These are phyloP conservation scores for Miniopterus natalensis DNA, from an alignment of 2,113 vertebrate genomes.

Conservation along the genomic window DNA sequence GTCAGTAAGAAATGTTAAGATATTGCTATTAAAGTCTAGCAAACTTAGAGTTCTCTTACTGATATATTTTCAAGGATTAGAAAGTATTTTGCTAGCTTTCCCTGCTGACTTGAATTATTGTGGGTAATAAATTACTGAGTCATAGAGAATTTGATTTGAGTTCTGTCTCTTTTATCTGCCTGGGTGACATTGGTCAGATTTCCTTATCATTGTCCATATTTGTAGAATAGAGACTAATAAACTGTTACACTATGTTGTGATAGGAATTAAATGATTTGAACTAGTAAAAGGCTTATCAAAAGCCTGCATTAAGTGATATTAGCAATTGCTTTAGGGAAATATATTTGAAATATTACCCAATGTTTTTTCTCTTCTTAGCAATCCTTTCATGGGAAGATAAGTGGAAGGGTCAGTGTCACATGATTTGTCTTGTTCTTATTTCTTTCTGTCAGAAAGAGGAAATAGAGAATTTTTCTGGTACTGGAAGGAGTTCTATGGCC, in stretches of 20 bases:
- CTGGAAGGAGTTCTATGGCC: background rate
- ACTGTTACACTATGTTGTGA: background rate
- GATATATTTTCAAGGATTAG: background rate
- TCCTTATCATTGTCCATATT: background rate
- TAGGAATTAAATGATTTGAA: slow-evolving; percentile 18
- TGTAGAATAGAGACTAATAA: slow-evolving; percentile 3
- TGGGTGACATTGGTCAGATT: background rate
- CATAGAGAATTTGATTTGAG: background rate
- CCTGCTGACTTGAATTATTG: slow-evolving; percentile 16
- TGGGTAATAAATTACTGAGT: slow-evolving; percentile 20
- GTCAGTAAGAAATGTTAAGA: slow-evolving; percentile 49
- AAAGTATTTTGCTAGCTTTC: slow-evolving; percentile 22
- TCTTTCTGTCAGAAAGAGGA: background rate
- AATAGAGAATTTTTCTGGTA: background rate
- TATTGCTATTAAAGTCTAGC: background rate
- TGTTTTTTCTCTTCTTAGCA: background rate
- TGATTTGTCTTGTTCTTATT: background rate
- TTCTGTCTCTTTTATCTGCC: slow-evolving; percentile 22
- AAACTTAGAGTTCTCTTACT: background rate
- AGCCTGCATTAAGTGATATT: background rate
- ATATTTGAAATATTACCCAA: background rate
- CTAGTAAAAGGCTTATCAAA: background rate
- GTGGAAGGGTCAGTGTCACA: background rate
- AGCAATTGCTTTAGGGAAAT: background rate
- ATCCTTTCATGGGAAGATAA: background rate